Evolutionary conservation across 2,797 vertebrate species (phyloP).

Genomic region (Bradypodion ventrale): DNA sequence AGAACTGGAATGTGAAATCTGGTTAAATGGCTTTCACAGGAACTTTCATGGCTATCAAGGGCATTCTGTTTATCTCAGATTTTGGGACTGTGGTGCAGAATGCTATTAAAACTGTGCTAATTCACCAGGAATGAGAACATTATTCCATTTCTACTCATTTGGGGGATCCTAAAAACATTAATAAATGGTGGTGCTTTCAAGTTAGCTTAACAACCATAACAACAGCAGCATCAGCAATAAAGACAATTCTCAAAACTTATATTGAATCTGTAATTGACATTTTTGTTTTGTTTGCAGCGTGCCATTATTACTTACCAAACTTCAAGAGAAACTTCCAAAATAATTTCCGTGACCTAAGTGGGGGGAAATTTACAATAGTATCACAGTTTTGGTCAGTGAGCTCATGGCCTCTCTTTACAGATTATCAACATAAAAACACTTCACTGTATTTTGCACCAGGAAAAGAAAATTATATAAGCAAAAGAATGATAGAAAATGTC

Average conservation of each 20-base stretch:
- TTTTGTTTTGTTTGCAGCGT: background rate
- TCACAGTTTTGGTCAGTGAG: constrained; percentile 38
- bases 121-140: background rate
- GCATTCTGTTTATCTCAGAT: no score
- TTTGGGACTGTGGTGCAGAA: no score
- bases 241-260: background rate
- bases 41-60: no score
- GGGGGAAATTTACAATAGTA: constrained; percentile 56
- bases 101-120: no score
- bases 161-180: no score
- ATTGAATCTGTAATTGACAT: background rate
- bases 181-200: no score
- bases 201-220: no score
- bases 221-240: background rate
- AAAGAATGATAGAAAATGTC: background rate
- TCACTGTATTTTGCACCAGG: background rate
- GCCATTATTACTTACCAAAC: constrained; percentile 88
- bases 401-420: background rate
- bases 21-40: no score
- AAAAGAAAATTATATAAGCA: background rate
- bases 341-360: constrained; percentile 89
- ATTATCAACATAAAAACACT: background rate
- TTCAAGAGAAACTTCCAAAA: constrained; percentile 89
- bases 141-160: no score
- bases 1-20: no score